Conservation (phyloP, 2,113 vertebrate genomes). For the Cyprinodon tularosa region DNA sequence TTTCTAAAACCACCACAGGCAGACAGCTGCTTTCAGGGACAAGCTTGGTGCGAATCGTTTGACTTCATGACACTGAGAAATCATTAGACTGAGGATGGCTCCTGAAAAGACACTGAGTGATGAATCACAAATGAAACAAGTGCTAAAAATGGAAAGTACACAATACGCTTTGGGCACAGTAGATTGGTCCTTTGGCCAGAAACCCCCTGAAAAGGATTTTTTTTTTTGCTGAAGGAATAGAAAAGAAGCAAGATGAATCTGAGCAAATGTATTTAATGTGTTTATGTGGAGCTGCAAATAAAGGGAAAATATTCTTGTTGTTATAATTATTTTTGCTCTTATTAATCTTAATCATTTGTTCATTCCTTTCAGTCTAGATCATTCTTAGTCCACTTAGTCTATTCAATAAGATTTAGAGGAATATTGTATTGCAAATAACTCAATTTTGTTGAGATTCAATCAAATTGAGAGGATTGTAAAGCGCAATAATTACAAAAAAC, state of each 20-base stretch:
- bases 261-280: not conserved
- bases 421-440: not conserved
- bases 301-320: slow-evolving; percentile 16
- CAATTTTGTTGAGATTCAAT: not conserved
- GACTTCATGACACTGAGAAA: not conserved
- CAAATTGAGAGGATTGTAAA: not conserved
- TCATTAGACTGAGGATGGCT: not conserved
- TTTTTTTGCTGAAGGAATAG: not conserved
- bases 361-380: not conserved
- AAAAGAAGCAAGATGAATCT: not conserved
- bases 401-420: not conserved
- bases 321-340: not conserved
- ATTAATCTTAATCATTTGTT: not conserved
- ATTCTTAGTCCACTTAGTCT: not conserved
- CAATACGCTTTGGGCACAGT: not conserved
- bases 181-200: not conserved
- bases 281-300: slow-evolving; percentile 23
- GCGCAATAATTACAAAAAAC: no score
- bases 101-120: not conserved
- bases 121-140: not conserved
- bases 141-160: not conserved
- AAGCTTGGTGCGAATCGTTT: not conserved
- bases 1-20: slow-evolving; percentile 11
- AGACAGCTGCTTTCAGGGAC: not conserved
- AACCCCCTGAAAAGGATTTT: not conserved